phyloP scores from a whole-genome alignment of 2,888 invertebrate species.

The Tortrix viridana region DNA sequence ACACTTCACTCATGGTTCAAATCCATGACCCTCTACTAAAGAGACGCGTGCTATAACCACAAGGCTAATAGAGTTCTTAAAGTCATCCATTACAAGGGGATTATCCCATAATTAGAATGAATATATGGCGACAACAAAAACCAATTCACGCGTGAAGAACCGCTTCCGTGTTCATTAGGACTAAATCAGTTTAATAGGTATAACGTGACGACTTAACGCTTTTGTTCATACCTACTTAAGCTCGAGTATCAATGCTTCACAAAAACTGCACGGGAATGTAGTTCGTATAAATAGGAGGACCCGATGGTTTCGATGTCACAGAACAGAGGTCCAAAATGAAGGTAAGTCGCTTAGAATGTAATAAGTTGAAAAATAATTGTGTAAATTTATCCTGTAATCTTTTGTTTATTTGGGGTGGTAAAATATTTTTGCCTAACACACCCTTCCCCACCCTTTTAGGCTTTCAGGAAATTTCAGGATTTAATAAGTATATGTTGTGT shows the following conservation, averaged over 20 bases:
- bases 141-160: slow-evolving; percentile 11
- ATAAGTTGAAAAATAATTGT: neutral
- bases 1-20: too few species aligned
- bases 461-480: too few species aligned
- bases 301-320: slow-evolving; percentile 17
- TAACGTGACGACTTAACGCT: slow-evolving; percentile 40
- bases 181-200: slow-evolving; percentile 37
- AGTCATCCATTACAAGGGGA: slow-evolving; percentile 4
- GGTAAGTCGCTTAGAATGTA: slow-evolving; percentile 31
- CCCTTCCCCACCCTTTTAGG: too few species aligned
- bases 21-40: too few species aligned
- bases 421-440: too few species aligned
- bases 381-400: neutral
- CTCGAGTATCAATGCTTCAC: slow-evolving; percentile 4
- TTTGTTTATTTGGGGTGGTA: neutral
- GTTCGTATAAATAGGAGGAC: slow-evolving; percentile 44
- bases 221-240: slow-evolving; percentile 37
- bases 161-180: slow-evolving; percentile 32
- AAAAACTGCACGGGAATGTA: slow-evolving; percentile 43
- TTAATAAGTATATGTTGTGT: too few species aligned
- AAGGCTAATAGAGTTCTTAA: too few species aligned
- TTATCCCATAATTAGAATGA: slow-evolving; percentile 23
- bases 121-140: neutral
- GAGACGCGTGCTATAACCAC: too few species aligned
- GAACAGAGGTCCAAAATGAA: slow-evolving; percentile 28